Evolutionary conservation across 1,140 invertebrate genomes (phyloP).

Genomic region (Camponotus floridanus): DNA sequence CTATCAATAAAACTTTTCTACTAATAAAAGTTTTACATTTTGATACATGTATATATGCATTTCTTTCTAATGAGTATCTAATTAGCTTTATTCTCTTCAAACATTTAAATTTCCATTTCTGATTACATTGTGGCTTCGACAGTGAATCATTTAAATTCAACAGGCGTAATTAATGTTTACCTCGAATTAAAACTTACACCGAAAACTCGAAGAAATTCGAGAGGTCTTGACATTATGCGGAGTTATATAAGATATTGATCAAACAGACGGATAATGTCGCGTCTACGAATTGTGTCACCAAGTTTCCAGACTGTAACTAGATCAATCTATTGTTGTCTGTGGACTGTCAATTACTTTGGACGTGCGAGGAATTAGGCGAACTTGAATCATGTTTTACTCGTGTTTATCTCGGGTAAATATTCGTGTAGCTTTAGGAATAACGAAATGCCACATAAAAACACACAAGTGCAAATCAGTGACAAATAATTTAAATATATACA

Average conservation of each 20-base stretch:
- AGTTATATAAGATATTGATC: constrained; percentile 82
- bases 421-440: not conserved
- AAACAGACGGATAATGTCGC: constrained; percentile 81
- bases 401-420: constrained; percentile 52
- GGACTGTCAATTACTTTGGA: constrained; percentile 36
- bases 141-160: constrained; percentile 20
- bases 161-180: not conserved
- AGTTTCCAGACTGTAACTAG: constrained; percentile 26
- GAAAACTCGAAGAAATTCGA: constrained; percentile 27
- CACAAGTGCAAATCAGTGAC: constrained; percentile 2
- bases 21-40: constrained; percentile 24
- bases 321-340: not conserved
- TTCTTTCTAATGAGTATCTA: not conserved
- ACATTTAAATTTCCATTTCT: constrained; percentile 2
- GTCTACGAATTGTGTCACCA: constrained; percentile 50
- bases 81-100: not conserved
- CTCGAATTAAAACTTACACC: not conserved
- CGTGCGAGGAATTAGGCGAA: constrained; percentile 14
- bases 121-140: not conserved
- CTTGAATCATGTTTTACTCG: constrained; percentile 45
- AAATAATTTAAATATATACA: not conserved
- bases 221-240: constrained; percentile 46
- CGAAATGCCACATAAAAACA: not conserved
- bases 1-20: not conserved
- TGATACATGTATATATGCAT: constrained; percentile 16